These are phyloP conservation scores for Oryzias woworae DNA, from an alignment of 2,113 vertebrate species.

Conservation along the genomic window DNA sequence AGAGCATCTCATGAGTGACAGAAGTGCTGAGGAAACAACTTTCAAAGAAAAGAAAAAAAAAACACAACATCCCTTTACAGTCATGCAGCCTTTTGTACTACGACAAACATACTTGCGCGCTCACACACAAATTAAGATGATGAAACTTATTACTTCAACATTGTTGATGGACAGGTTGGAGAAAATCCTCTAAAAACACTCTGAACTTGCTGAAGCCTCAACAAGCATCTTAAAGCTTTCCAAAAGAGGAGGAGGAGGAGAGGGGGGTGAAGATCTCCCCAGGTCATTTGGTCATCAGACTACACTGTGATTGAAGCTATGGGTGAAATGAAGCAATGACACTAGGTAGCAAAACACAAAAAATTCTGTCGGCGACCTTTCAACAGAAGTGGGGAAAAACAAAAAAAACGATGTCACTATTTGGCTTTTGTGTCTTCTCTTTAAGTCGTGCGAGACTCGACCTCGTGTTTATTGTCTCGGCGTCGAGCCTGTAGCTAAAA, in stretches of 20 bases:
- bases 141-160: conserved; percentile 70
- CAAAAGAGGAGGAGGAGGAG: conserved; percentile 35
- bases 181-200: conserved; percentile 57
- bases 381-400: conserved; percentile 53
- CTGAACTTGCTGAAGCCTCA: conserved; percentile 72
- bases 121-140: conserved; percentile 57
- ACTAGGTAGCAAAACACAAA: conserved; percentile 56
- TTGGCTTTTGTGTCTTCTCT: conserved; percentile 67
- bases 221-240: conserved; percentile 77
- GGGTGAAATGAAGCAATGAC: conserved; percentile 56
- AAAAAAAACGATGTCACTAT: conserved; percentile 50
- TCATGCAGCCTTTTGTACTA: conserved; percentile 75
- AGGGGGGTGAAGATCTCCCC: conserved; percentile 46
- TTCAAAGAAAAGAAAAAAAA: conserved; percentile 27
- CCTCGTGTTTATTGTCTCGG: conserved; percentile 49
- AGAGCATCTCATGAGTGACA: conserved; percentile 70
- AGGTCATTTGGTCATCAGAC: conserved; percentile 76
- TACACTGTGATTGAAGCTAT: conserved; percentile 68
- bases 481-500: conserved; percentile 37
- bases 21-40: conserved; percentile 67
- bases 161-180: conserved; percentile 61
- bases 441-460: conserved; percentile 32
- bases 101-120: conserved; percentile 59
- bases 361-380: conserved; percentile 51
- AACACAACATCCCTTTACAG: conserved; percentile 73